Conservation (phyloP, 2,113 vertebrate genomes). For the Recurvirostra avosetta region DNA sequence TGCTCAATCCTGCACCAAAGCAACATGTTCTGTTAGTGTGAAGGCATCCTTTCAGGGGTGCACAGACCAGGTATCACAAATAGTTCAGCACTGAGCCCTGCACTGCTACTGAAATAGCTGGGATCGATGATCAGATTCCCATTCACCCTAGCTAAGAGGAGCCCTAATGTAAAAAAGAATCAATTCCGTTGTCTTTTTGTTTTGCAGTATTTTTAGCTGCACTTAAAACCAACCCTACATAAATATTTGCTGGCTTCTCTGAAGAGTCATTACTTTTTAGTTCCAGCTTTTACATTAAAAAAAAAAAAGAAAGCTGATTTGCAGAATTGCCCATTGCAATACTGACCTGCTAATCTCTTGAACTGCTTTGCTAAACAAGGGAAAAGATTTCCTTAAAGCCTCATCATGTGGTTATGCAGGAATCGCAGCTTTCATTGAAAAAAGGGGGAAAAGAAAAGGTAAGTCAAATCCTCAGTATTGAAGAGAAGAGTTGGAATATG, state of each 20-base stretch:
- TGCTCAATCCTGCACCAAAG: background rate
- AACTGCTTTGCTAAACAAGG: slow-evolving; percentile 3
- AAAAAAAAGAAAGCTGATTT: background rate
- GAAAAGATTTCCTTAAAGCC: background rate
- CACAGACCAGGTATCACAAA: background rate
- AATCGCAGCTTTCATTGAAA: background rate
- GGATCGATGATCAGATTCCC: background rate
- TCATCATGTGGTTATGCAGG: background rate
- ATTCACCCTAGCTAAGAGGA: background rate
- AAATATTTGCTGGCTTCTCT: background rate
- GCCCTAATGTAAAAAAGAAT: background rate
- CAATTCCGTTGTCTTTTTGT: background rate
- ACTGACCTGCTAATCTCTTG: background rate
- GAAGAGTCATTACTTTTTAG: background rate
- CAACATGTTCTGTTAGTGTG: no score
- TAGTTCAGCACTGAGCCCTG: background rate
- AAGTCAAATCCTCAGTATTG: background rate
- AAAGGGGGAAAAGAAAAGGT: background rate
- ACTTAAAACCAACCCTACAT: background rate
- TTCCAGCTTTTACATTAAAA: background rate
- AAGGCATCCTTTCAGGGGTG: background rate
- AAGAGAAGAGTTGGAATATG: background rate
- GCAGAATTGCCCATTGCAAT: background rate
- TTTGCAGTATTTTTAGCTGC: background rate
- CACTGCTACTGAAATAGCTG: background rate